A percentile compares a stretch with the other conserved stretches of the same genome.
These are phyloP conservation scores for Catostylus mosaicus DNA, from an alignment of 30 jellyfish, hydroid and myxozoan species.

Conservation along the genomic window DNA sequence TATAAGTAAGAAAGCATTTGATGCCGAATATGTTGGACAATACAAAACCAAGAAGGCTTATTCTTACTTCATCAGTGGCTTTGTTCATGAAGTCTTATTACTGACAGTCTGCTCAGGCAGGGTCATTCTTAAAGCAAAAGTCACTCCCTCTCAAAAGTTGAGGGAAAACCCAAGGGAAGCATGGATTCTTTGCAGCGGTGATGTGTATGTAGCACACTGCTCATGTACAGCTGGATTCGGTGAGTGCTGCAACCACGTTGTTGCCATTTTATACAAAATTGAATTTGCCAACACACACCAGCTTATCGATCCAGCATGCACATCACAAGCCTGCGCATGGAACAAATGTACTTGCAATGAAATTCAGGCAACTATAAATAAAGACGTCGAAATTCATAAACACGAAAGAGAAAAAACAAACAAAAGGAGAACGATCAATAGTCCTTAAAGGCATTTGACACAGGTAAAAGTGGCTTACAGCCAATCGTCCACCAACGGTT, in stretches of 20 bases:
- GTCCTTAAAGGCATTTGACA: no score
- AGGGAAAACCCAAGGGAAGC: conserved; percentile 48
- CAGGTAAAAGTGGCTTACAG: no score
- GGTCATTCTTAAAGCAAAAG: conserved; percentile 29
- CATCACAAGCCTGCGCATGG: no score
- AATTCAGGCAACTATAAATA: no score
- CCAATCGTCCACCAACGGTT: no score
- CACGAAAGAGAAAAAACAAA: no score
- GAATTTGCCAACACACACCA: conserved; percentile 26
- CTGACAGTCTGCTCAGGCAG: conserved; percentile 34
- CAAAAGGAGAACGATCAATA: no score
- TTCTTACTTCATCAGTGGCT: conserved; percentile 60
- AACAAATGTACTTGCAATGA: no score
- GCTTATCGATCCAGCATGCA: conserved; percentile 25
- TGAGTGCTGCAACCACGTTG: conserved; percentile 29
- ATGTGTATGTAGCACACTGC: conserved; percentile 31
- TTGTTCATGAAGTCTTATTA: conserved; percentile 53
- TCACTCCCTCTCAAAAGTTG: conserved; percentile 41
- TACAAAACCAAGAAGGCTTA: conserved; percentile 57
- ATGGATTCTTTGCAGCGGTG: conserved; percentile 44
- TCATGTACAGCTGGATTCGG: conserved; percentile 1
- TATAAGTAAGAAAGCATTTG: conserved; percentile 37
- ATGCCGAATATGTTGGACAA: conserved; percentile 48
- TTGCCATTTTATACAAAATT: conserved; percentile 15
- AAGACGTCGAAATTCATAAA: no score